Base-by-base conservation (phyloP, 1,140 invertebrate species). In the Zaprionus inermis region DNA sequence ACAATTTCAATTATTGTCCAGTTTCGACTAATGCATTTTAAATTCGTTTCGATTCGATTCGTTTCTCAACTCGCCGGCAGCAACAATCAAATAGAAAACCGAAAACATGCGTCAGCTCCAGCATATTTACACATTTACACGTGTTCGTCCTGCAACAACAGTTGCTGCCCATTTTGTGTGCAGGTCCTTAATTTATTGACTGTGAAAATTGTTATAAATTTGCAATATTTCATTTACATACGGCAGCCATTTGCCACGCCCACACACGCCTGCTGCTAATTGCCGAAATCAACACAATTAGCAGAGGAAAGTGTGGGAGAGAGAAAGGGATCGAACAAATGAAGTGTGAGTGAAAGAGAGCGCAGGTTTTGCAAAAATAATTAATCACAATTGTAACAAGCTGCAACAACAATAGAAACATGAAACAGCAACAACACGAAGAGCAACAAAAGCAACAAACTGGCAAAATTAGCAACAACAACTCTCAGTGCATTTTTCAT, bases 161-260 rank as follows among this genome's bases (percentile, higher is more conserved):
- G 32, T n/a, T 18, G 51, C 18, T 12, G n/a, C 51, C 30, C 41
- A 30, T 24, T 54, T 49, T 69, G 28, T 22, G n/a, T 51, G n/a
- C 58, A 44, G 20, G 66, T 69, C 5, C 28, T 65, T 70, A 52
- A 84, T 83, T 77, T 75, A 77, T 80, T 69, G 69, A 56, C 77
- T 80, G 70, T 81, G 74, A 78, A 81, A 81, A 81, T 74, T 71
- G 78, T 76, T 56, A 81, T 68, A 79, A 70, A 74, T 81, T 79
- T 76, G 24, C 69, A 79, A 79, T 68, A 80, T 78, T 78, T 72
- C 44, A 64, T 75, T 75, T 66, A 60, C 68, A 66, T 32, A 63
- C 52, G 41, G 51, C 41, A 57, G 20, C 36, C 41, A 36, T 41
- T 38, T 54, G 46, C 46, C 44, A 72, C 38, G 32, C 60, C 44